A percentile compares a stretch with the other conserved stretches of the same genome.
Evolutionary conservation across 2,797 vertebrate genomes (phyloP).

Genomic region (Masticophis lateralis): DNA sequence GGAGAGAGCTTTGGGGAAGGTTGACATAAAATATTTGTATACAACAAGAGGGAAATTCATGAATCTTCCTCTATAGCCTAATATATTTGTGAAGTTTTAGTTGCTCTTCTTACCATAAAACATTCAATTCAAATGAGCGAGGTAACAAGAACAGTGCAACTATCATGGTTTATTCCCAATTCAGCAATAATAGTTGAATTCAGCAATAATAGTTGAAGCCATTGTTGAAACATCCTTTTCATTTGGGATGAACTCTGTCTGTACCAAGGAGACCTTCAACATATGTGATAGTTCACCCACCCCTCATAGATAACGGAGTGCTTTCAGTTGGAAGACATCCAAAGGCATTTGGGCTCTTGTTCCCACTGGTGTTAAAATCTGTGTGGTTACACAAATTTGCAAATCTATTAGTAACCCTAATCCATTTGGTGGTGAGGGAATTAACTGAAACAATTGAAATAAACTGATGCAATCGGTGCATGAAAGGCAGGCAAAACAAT

Average conservation of each 20-base stretch:
- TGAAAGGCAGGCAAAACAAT: background rate
- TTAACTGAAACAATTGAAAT: background rate
- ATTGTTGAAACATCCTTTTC: background rate
- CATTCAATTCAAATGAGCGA: background rate
- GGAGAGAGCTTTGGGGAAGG: background rate
- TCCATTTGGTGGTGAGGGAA: background rate
- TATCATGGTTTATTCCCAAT: background rate
- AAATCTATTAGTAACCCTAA: background rate
- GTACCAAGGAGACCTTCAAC: background rate
- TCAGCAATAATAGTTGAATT: background rate
- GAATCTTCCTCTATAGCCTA: background rate
- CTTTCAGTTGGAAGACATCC: background rate
- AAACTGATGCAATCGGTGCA: background rate
- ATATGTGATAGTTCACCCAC: background rate
- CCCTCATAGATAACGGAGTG: background rate
- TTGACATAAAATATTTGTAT: background rate
- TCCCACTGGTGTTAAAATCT: background rate
- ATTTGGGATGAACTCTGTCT: background rate
- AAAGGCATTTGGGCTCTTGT: background rate
- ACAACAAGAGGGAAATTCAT: background rate
- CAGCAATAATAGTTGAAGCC: too few relatives aligned
- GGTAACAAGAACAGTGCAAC: background rate
- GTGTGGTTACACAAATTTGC: background rate
- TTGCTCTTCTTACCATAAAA: background rate
- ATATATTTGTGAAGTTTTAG: background rate